Percentiles rank a stretch among this genome's conserved stretches.
These are phyloP conservation scores for Bergia sp. DNA, from an alignment of 92 coral and sea anemone genomes.

Conservation along the genomic window DNA sequence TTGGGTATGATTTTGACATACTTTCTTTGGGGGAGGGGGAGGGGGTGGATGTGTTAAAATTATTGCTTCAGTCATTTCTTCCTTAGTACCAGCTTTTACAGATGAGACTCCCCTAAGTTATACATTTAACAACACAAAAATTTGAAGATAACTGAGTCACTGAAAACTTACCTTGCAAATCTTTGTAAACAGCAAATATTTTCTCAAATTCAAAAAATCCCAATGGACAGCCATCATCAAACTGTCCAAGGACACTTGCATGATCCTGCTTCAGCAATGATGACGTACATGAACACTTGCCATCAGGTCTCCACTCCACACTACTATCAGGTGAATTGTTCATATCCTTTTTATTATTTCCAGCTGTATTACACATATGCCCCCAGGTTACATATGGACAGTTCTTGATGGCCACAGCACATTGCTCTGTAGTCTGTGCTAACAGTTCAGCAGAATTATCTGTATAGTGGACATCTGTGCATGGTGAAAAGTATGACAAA, in stretches of 20 bases:
- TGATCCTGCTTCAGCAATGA: neutral
- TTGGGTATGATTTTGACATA: no score
- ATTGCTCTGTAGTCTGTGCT: neutral
- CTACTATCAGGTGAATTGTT: neutral
- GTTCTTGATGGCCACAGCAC: neutral
- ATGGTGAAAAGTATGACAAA: neutral
- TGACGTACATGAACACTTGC: neutral
- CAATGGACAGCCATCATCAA: neutral
- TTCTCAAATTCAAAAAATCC: constrained; percentile 6
- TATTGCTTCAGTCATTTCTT: no score
- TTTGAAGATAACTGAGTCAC: no score
- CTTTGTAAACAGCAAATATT: neutral
- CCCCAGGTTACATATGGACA: neutral
- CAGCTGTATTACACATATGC: neutral
- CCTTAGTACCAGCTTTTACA: no score
- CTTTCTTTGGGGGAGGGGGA: no score
- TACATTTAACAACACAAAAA: no score
- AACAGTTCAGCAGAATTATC: neutral
- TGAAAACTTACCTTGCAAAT: constrained; percentile 3
- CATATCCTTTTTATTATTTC: neutral
- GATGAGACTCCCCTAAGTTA: no score
- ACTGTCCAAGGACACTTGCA: neutral
- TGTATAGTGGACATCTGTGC: neutral
- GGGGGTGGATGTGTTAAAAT: no score
- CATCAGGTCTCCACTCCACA: neutral